Conservation (phyloP, 2,113 vertebrate species). For the Tetrax tetrax region DNA sequence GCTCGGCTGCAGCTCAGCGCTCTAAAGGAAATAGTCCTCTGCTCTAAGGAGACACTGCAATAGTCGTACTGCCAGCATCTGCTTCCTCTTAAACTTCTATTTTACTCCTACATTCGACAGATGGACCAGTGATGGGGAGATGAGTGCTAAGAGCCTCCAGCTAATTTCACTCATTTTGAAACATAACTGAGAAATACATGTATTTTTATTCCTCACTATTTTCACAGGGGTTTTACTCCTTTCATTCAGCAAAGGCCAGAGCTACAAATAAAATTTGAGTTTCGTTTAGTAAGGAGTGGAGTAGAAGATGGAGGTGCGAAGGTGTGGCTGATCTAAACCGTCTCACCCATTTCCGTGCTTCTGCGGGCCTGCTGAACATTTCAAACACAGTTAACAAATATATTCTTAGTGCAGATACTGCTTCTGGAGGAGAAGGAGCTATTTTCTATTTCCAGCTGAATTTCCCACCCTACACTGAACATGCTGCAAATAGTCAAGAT, state of each 20-base stretch:
- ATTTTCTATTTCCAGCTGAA: background rate
- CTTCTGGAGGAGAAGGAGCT: background rate
- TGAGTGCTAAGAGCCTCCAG: background rate
- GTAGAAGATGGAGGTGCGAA: background rate
- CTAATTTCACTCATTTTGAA: conserved; percentile 26
- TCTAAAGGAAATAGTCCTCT: background rate
- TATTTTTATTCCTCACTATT: conserved; percentile 9
- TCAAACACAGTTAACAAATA: background rate
- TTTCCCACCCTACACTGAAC: background rate
- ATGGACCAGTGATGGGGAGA: background rate
- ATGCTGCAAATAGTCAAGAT: background rate
- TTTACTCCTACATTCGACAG: conserved; percentile 21
- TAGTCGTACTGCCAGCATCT: background rate
- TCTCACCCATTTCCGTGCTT: background rate
- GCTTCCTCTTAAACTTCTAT: conserved; percentile 6
- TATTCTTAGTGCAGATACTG: background rate
- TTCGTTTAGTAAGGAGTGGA: background rate
- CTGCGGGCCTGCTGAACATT: background rate
- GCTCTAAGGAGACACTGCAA: background rate
- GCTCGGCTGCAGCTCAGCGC: background rate
- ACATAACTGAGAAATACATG: background rate
- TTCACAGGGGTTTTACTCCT: background rate
- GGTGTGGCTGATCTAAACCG: background rate
- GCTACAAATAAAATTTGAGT: background rate
- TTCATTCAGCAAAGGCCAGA: conserved; percentile 22